Evolutionary conservation across 2,113 vertebrate species (phyloP), one percentile per base, ranked within the genome.

Genomic region (Pteruthius melanotis): DNA sequence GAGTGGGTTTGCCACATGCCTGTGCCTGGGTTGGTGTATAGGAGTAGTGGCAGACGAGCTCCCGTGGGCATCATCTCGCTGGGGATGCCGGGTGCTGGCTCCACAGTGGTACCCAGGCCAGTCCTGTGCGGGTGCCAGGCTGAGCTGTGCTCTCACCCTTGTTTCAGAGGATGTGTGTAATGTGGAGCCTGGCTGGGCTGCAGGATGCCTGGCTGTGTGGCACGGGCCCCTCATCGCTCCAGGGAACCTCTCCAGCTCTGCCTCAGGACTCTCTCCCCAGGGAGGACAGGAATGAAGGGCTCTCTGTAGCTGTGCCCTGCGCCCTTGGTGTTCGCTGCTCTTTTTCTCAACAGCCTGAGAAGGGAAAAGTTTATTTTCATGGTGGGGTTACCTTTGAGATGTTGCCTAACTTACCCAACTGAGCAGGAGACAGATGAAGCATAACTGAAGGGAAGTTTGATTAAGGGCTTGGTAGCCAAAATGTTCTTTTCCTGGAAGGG

Each of bases 11-110:
- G 72, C 56, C 27, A 14, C 8, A 0, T 35, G 64, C 24, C 50
- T 53, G 30, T 66, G 52, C 63, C 54, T 24, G 37, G 18, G 7
- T 3, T 2, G 45, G 68, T 56, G 27, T 9, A 16, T 0, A 28
- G 78, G n/a, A 35, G 52, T 2, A 53, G 18, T 65, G 83, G 63
- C 80, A 83, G 68, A 14, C 1, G 27, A 69, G 68, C 24, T 64
- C 40, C 66, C 2, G 0, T 0, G 9, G 35, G 37, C 31, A 31
- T 19, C 30, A 0, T 15, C 61, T 24, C 1, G 0, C 39, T 37
- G 13, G 42, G 45, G 54, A 22, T 53, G 22, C 9, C 1, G 2
- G 13, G 14, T 3, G 6, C 69, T 33, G 52, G 15, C 26, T 52
- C 33, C 37, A 6, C 6, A 9, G 33, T 2, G 11, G 28, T 14